Evolutionary conservation across 2,888 invertebrate species (phyloP).

Genomic region (Syrista parreyssii): DNA sequence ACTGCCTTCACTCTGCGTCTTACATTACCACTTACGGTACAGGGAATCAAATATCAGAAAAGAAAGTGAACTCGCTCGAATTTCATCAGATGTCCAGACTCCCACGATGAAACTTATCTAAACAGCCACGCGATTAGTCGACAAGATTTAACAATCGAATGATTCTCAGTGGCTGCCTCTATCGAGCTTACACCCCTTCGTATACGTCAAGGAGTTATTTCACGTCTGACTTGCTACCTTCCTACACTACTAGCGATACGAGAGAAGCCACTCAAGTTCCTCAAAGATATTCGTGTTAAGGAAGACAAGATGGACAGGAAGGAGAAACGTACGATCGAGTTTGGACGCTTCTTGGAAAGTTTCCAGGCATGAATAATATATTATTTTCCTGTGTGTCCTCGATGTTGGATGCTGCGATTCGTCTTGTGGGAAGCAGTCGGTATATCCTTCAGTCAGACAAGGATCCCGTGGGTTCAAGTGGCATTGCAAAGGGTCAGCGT

Average conservation of each 20-base stretch:
- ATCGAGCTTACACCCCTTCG: background rate
- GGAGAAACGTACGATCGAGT: background rate
- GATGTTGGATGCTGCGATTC: background rate
- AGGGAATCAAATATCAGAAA: background rate
- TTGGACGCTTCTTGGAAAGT: conserved; percentile 21
- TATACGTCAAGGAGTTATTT: background rate
- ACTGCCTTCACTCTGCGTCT: background rate
- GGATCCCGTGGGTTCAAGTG: background rate
- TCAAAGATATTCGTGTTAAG: background rate
- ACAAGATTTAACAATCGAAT: background rate
- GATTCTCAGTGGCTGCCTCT: too few relatives aligned
- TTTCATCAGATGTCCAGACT: background rate
- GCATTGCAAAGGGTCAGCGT: background rate
- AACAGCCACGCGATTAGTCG: background rate
- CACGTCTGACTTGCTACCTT: background rate
- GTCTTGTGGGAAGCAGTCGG: background rate
- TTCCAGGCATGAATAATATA: conserved; percentile 35
- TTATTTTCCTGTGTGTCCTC: conserved; percentile 22
- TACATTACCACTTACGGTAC: background rate
- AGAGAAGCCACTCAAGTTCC: background rate
- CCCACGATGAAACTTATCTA: background rate
- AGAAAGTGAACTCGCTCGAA: background rate
- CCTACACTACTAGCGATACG: background rate
- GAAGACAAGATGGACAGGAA: background rate
- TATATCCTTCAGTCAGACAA: background rate